Conservation (phyloP, 1,140 invertebrate species). For the Drosophila biarmipes region DNA sequence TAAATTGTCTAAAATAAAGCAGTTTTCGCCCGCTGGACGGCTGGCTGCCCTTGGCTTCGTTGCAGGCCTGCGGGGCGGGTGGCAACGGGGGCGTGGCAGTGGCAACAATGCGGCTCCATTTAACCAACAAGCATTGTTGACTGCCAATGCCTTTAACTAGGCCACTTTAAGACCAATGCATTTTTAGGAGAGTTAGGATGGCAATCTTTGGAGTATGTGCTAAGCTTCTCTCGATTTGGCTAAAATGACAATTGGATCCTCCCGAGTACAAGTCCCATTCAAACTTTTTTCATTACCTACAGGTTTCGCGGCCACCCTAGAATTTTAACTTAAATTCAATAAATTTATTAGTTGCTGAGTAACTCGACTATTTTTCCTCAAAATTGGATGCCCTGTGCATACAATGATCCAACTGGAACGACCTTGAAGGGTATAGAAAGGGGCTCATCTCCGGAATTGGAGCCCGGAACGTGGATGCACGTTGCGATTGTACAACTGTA, state of each 20-base stretch:
- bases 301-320: no score
- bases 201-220: background rate
- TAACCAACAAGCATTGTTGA: slow-evolving; percentile 46
- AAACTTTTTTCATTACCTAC: no score
- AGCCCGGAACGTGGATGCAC: background rate
- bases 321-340: no score
- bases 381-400: no score
- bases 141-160: slow-evolving; percentile 25
- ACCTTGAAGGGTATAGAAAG: no score
- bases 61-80: background rate
- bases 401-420: no score
- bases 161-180: slow-evolving; percentile 35
- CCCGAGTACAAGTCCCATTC: no score
- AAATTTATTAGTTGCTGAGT: no score
- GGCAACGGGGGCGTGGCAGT: slow-evolving; percentile 24
- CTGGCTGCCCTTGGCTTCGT: slow-evolving; percentile 33
- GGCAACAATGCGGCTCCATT: slow-evolving; percentile 45
- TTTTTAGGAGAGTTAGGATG: background rate
- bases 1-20: slow-evolving; percentile 69
- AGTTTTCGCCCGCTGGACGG: slow-evolving; percentile 7
- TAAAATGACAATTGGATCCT: no score
- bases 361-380: no score
- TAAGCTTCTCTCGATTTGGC: no score
- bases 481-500: no score
- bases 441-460: background rate